phyloP scores from a whole-genome alignment of 2,113 vertebrate species.

The Nothobranchius furzeri region DNA sequence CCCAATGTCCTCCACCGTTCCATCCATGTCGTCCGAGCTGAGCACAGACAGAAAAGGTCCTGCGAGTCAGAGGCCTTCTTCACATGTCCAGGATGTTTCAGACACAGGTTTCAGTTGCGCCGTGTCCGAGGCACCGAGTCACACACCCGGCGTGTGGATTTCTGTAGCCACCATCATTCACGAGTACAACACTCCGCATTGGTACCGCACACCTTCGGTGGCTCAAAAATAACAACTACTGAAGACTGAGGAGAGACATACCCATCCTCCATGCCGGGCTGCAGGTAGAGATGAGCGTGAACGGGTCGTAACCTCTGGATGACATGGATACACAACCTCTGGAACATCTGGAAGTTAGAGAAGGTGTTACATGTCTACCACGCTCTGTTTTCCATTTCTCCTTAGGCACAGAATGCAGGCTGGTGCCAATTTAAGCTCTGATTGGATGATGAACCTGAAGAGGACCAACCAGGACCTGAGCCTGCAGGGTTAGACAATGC shows the following conservation, averaged over 20 bases:
- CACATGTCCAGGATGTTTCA: not conserved
- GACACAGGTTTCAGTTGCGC: constrained; percentile 6
- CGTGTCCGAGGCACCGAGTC: constrained; percentile 25
- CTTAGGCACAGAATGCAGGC: too few relatives aligned
- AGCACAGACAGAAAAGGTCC: not conserved
- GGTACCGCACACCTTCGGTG: constrained; percentile 9
- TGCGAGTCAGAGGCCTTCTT: too few relatives aligned
- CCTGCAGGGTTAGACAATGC: too few relatives aligned
- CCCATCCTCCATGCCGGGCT: constrained; percentile 98
- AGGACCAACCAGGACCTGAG: too few relatives aligned
- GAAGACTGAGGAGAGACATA: constrained; percentile 55
- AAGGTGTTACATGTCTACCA: too few relatives aligned
- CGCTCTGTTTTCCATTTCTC: too few relatives aligned
- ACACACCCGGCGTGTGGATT: constrained; percentile 17
- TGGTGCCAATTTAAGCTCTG: too few relatives aligned
- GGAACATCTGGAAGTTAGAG: constrained; percentile 89
- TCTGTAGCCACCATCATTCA: constrained; percentile 15
- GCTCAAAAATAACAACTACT: not conserved
- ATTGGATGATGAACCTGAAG: not conserved
- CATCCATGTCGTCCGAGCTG: constrained; percentile 98
- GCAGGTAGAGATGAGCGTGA: constrained; percentile 97
- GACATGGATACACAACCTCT: constrained; percentile 97
- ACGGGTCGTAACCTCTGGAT: constrained; percentile 95
- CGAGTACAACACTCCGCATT: constrained; percentile 22
- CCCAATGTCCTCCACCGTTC: constrained; percentile 97